Evolutionary conservation across 2,888 invertebrate species (phyloP).

Genomic region (Drosophila ustulata): DNA sequence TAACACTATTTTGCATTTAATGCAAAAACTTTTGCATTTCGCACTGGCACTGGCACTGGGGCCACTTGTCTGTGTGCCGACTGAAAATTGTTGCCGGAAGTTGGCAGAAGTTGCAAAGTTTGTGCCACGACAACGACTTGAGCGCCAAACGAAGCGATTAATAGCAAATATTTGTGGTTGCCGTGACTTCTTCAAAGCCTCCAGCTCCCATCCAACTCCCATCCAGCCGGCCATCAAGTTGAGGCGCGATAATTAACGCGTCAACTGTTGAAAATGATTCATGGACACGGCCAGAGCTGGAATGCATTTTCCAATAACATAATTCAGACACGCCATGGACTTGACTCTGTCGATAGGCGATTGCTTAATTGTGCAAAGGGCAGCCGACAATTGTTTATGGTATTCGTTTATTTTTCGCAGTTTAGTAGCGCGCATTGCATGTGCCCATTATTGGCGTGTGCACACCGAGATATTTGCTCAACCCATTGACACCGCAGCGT

Average conservation of each 20-base stretch:
- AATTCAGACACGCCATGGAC: slow-evolving; percentile 18
- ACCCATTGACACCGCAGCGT: slow-evolving; percentile 49
- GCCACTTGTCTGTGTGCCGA: slow-evolving; percentile 39
- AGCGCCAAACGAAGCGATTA: slow-evolving; percentile 68
- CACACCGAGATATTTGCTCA: slow-evolving; percentile 34
- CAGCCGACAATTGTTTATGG: slow-evolving; percentile 55
- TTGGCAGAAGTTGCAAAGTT: slow-evolving; percentile 68
- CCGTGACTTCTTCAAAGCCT: slow-evolving; percentile 30
- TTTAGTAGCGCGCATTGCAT: slow-evolving; percentile 29
- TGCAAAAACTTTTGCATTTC: slow-evolving; percentile 68
- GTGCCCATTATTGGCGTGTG: slow-evolving; percentile 34
- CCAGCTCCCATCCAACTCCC: background rate
- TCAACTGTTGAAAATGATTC: slow-evolving; percentile 24
- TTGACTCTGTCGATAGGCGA: slow-evolving; percentile 25
- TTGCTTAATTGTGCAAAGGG: slow-evolving; percentile 71
- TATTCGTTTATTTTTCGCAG: slow-evolving; percentile 26
- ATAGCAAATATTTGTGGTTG: slow-evolving; percentile 50
- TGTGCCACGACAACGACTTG: slow-evolving; percentile 54
- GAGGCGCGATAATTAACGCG: slow-evolving; percentile 43
- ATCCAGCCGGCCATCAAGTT: background rate
- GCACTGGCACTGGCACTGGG: slow-evolving; percentile 9
- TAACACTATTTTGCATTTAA: slow-evolving; percentile 78
- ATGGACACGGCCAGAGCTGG: slow-evolving; percentile 3
- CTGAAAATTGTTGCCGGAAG: slow-evolving; percentile 70
- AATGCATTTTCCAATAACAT: slow-evolving; percentile 11